A percentile compares a stretch with the other conserved stretches of the same genome.
Conservation (phyloP, 1,140 invertebrate genomes). For the Apis florea region DNA sequence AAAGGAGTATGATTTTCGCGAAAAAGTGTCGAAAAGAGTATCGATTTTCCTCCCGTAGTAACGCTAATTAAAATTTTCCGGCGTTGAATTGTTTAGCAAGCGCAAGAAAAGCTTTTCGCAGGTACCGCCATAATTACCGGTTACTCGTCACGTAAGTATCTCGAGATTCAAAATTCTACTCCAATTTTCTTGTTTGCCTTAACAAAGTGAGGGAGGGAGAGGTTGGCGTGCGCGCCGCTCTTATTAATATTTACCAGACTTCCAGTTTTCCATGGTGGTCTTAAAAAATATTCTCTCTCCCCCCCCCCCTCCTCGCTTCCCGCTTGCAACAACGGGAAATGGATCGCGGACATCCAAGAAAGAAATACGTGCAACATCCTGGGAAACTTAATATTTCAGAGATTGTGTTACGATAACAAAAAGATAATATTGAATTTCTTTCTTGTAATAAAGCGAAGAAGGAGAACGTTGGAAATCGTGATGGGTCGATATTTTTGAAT, state of each 20-base stretch:
- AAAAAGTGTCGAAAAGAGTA: not conserved
- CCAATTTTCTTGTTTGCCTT: slow-evolving; percentile 18
- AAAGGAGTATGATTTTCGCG: too few species aligned
- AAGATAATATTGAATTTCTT: slow-evolving; percentile 2
- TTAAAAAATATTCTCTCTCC: slow-evolving; percentile 10
- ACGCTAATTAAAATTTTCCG: not conserved
- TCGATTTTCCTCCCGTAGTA: not conserved
- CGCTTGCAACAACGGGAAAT: not conserved
- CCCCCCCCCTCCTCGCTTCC: not conserved
- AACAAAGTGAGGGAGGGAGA: not conserved
- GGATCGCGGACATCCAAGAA: not conserved
- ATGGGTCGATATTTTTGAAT: not conserved
- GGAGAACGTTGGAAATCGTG: not conserved
- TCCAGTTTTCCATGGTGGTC: not conserved
- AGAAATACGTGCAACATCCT: too few species aligned
- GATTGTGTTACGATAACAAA: slow-evolving; percentile 11
- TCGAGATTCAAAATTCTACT: slow-evolving; percentile 18
- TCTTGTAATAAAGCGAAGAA: not conserved
- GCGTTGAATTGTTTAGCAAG: not conserved
- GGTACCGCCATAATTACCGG: not conserved
- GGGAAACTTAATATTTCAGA: not conserved
- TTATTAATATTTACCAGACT: slow-evolving; percentile 26
- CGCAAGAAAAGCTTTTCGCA: not conserved
- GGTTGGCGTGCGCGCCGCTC: not conserved
- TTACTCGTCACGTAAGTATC: not conserved